Evolutionary conservation across 2,888 invertebrate genomes (phyloP).

Genomic region (Herminia tarsipennalis): DNA sequence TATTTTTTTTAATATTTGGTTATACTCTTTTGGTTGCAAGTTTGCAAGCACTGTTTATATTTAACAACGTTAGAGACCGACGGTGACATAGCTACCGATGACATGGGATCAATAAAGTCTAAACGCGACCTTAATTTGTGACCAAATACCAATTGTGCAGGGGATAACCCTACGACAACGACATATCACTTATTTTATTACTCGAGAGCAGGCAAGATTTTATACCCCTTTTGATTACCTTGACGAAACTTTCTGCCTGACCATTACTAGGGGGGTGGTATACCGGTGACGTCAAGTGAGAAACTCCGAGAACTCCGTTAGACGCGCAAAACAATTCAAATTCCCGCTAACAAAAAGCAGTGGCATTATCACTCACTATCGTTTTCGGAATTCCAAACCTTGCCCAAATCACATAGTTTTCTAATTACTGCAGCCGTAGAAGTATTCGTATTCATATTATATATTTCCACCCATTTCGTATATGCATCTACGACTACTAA

Average conservation of each 20-base stretch:
- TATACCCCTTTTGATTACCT: slow-evolving; percentile 25
- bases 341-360: slow-evolving; percentile 16
- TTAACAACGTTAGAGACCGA: too few relatives aligned
- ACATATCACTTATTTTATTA: background rate
- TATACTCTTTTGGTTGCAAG: too few relatives aligned
- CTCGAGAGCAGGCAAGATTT: background rate
- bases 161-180: slow-evolving; percentile 27
- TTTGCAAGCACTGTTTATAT: too few relatives aligned
- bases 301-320: slow-evolving; percentile 31
- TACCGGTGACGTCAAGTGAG: slow-evolving; percentile 14
- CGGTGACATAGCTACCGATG: too few relatives aligned
- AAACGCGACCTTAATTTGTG: slow-evolving; percentile 16
- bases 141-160: slow-evolving; percentile 29
- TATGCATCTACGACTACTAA: slow-evolving; percentile 7
- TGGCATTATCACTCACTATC: slow-evolving; percentile 34
- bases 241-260: slow-evolving; percentile 23
- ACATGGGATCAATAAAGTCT: slow-evolving; percentile 8
- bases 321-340: slow-evolving; percentile 22
- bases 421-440: background rate
- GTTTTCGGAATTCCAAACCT: too few relatives aligned
- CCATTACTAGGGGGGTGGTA: slow-evolving; percentile 24
- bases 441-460: background rate
- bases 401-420: slow-evolving; percentile 2
- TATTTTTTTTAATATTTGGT: too few relatives aligned
- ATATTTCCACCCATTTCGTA: slow-evolving; percentile 7